Evolutionary conservation across 1,140 invertebrate genomes (phyloP).

Genomic region (Drosophila orena): DNA sequence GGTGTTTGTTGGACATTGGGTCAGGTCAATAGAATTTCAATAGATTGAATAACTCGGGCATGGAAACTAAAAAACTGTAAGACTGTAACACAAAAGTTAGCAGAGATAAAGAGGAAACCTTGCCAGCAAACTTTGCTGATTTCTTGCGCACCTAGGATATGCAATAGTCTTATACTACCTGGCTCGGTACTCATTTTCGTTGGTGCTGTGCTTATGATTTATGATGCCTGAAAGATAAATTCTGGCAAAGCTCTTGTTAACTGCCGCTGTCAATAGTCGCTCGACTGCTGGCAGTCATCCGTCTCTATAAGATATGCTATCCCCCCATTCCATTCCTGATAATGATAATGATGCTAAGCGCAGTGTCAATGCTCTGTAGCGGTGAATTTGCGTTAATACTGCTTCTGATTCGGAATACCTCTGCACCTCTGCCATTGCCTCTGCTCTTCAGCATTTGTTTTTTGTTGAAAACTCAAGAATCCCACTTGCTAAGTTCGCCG

Average conservation of each 20-base stretch:
- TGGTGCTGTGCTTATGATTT: constrained; percentile 58
- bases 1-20: too few species aligned
- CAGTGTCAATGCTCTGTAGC: constrained; percentile 78
- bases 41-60: background rate
- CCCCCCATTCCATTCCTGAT: constrained; percentile 9
- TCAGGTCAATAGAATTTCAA: too few species aligned
- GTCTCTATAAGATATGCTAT: constrained; percentile 19
- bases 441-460: background rate
- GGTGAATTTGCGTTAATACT: constrained; percentile 60
- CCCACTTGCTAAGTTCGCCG: constrained; percentile 4
- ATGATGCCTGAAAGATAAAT: constrained; percentile 83
- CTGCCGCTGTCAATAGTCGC: constrained; percentile 75
- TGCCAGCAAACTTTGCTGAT: too few species aligned
- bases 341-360: constrained; percentile 39
- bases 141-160: background rate
- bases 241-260: constrained; percentile 69
- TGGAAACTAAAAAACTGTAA: background rate
- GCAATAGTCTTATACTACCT: background rate
- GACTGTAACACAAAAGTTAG: background rate
- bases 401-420: constrained; percentile 7
- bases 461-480: background rate
- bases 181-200: constrained; percentile 22
- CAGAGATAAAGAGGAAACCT: too few species aligned
- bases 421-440: constrained; percentile 2
- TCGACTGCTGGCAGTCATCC: constrained; percentile 19